phyloP scores from a whole-genome alignment of 2,888 invertebrate species.

The Melipona bicolor region DNA sequence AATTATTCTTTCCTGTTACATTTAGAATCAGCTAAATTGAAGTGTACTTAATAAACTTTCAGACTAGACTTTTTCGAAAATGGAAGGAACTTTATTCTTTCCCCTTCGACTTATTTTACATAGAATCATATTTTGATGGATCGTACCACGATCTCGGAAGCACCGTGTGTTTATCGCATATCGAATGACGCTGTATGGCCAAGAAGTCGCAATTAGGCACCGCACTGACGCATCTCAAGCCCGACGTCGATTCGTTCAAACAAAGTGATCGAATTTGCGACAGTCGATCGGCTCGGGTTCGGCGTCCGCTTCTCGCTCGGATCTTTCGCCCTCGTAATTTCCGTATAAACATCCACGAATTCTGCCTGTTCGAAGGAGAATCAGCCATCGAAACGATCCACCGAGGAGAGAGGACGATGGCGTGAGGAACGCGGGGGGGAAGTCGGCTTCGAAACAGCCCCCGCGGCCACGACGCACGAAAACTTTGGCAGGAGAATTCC shows the following conservation, averaged over 20 bases:
- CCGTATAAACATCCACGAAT: constrained; percentile 75
- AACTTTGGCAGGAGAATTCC: constrained; percentile 79
- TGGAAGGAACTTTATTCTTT: too few relatives aligned
- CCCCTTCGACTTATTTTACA: too few relatives aligned
- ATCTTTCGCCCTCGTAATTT: constrained; percentile 68
- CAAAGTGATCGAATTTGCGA: constrained; percentile 68
- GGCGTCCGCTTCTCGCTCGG: background rate
- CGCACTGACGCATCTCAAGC: background rate
- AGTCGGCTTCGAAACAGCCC: constrained; percentile 68
- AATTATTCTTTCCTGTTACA: too few relatives aligned
- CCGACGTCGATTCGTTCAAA: constrained; percentile 34
- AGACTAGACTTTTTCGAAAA: too few relatives aligned
- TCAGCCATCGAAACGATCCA: background rate
- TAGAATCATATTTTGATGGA: too few relatives aligned
- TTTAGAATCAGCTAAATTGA: too few relatives aligned
- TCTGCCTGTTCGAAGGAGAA: constrained; percentile 56
- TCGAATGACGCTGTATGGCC: background rate
- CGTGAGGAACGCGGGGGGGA: background rate
- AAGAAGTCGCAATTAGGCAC: background rate
- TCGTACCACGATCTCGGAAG: too few relatives aligned
- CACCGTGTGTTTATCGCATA: too few relatives aligned
- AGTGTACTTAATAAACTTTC: too few relatives aligned
- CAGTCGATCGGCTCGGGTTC: constrained; percentile 59
- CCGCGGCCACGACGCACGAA: constrained; percentile 68
- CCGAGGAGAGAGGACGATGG: background rate